Conservation (phyloP, 2,113 vertebrate species). For the Passer domesticus region DNA sequence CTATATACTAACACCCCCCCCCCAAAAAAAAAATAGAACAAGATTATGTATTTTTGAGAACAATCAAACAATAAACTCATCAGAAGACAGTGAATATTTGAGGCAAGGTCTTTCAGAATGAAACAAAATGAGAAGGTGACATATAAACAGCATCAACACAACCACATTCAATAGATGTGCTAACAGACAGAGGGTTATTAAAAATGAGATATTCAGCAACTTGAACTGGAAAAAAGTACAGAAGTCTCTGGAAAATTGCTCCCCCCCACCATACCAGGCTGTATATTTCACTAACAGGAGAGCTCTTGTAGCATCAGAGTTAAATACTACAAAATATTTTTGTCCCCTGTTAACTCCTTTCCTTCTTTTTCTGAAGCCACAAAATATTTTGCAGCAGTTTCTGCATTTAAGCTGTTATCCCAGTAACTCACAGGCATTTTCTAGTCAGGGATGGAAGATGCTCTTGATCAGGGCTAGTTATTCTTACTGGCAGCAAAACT, state of each 20-base stretch:
- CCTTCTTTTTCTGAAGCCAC: not conserved
- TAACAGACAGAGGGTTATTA: not conserved
- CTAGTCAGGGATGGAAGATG: not conserved
- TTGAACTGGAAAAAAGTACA: not conserved
- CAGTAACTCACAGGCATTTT: not conserved
- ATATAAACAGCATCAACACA: not conserved
- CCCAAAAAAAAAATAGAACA: not conserved
- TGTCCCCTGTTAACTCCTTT: not conserved
- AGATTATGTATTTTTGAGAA: not conserved
- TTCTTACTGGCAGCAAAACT: not conserved
- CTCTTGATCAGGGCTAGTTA: not conserved
- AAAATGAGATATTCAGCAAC: not conserved
- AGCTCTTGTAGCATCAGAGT: not conserved
- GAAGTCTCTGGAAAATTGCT: not conserved
- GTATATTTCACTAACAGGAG: not conserved
- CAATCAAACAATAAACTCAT: not conserved
- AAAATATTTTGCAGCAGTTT: not conserved
- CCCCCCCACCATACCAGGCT: not conserved
- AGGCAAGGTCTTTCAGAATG: not conserved
- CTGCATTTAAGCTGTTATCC: not conserved
- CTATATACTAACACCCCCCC: not conserved
- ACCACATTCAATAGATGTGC: fast-evolving
- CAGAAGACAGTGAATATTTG: not conserved
- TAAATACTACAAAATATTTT: not conserved
- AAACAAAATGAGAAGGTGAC: not conserved